These are phyloP conservation scores for Drosophila bocki DNA, from an alignment of 1,140 invertebrate species.

Conservation along the genomic window DNA sequence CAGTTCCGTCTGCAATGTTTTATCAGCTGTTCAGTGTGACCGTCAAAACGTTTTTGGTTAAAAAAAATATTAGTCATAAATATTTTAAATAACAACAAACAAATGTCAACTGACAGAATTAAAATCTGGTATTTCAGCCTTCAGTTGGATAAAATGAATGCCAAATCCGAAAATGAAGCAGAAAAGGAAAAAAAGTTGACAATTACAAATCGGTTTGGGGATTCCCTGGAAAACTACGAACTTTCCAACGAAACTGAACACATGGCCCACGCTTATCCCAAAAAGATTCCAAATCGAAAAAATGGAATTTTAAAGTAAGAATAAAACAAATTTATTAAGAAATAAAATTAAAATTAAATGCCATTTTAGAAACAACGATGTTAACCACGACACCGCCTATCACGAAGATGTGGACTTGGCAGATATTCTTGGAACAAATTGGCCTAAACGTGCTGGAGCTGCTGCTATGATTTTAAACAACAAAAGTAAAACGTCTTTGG, in stretches of 20 bases:
- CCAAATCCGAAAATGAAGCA: slow-evolving; percentile 39
- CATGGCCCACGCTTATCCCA: slow-evolving; percentile 10
- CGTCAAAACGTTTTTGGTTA: background rate
- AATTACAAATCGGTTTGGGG: slow-evolving; percentile 31
- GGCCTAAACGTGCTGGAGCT: slow-evolving; percentile 67
- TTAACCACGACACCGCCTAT: slow-evolving; percentile 30
- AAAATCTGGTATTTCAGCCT: background rate
- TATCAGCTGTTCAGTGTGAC: slow-evolving; percentile 13
- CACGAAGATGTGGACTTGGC: slow-evolving; percentile 72
- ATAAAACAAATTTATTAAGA: too few species aligned
- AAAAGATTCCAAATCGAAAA: slow-evolving; percentile 29
- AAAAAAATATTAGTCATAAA: background rate
- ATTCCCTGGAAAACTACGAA: slow-evolving; percentile 35
- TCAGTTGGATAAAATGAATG: slow-evolving; percentile 33
- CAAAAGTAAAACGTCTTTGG: slow-evolving; percentile 11
- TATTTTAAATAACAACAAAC: background rate
- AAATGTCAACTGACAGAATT: background rate
- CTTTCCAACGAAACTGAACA: slow-evolving; percentile 25
- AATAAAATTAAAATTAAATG: background rate
- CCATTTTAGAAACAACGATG: slow-evolving; percentile 17
- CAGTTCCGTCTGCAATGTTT: background rate
- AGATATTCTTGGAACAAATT: slow-evolving; percentile 82
- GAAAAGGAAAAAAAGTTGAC: slow-evolving; percentile 45
- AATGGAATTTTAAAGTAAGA: slow-evolving; percentile 37
- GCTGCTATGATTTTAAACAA: slow-evolving; percentile 56